Evolutionary conservation across 2,888 invertebrate genomes (phyloP).

Genomic region (Amphipyra berbera): DNA sequence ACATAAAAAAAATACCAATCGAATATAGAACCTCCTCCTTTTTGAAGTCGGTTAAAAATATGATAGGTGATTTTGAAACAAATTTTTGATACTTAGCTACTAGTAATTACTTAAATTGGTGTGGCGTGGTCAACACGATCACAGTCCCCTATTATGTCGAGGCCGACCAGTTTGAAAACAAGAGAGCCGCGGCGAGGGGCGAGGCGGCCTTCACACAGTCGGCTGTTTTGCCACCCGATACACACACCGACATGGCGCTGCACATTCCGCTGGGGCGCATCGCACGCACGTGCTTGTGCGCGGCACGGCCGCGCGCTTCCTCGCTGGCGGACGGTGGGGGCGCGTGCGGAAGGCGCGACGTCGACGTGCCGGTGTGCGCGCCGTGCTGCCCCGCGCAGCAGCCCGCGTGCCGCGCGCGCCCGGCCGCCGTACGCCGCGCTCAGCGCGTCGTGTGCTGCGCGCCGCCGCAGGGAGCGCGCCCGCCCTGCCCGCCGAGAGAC

Average conservation of each 20-base stretch:
- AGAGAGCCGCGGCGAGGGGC: neutral
- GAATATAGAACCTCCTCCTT: too few relatives aligned
- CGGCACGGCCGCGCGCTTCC: neutral
- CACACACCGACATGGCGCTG: conserved; percentile 38
- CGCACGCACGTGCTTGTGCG: neutral
- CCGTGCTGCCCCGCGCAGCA: conserved; percentile 13
- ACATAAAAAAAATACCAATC: too few relatives aligned
- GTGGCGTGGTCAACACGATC: too few relatives aligned
- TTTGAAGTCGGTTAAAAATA: too few relatives aligned
- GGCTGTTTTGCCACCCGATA: neutral
- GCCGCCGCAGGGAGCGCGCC: conserved; percentile 56
- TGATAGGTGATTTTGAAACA: too few relatives aligned
- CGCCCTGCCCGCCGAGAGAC: conserved; percentile 55
- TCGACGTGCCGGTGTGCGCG: conserved; percentile 19
- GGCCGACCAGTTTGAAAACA: neutral
- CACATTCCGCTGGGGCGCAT: neutral
- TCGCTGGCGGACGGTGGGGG: conserved; percentile 8
- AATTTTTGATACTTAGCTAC: too few relatives aligned
- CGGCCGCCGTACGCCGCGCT: conserved; percentile 35
- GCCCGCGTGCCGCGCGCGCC: conserved; percentile 48
- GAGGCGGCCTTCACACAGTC: neutral
- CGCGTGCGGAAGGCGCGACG: conserved; percentile 9
- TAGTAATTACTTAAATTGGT: too few relatives aligned
- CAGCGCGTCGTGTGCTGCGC: conserved; percentile 65
- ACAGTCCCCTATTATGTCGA: too few relatives aligned